Conservation (phyloP, 2,113 vertebrate genomes). For the Catharus bicknelli region DNA sequence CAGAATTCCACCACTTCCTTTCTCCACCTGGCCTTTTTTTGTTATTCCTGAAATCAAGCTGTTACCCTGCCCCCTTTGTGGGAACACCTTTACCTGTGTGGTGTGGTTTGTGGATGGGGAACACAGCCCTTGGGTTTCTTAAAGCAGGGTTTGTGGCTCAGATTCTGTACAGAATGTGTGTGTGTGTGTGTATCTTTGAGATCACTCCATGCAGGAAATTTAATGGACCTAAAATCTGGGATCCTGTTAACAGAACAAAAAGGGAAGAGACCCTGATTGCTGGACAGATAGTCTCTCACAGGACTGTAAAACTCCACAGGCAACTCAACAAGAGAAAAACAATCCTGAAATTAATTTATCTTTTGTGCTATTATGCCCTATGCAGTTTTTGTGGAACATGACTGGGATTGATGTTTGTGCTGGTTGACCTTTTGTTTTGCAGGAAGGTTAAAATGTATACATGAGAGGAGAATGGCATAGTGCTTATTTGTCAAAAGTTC, state of each 20-base stretch:
- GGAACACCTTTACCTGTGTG: not conserved
- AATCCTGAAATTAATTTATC: not conserved
- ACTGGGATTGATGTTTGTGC: not conserved
- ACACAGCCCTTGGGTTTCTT: not conserved
- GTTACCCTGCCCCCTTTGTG: not conserved
- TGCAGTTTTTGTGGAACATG: not conserved
- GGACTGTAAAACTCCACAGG: not conserved
- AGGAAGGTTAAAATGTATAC: not conserved
- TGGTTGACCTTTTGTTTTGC: not conserved
- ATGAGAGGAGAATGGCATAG: not conserved
- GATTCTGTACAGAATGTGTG: not conserved
- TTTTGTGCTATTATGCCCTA: not conserved
- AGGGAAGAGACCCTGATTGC: not conserved
- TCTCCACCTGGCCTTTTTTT: not conserved
- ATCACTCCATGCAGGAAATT: rapidly evolving
- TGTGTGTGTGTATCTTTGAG: not conserved
- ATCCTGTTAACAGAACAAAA: not conserved
- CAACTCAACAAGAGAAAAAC: not conserved
- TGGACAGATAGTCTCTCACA: not conserved
- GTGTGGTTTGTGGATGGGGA: not conserved
- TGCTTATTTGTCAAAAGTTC: not conserved
- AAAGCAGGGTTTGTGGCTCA: not conserved
- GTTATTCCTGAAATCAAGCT: not conserved
- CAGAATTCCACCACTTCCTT: not conserved
- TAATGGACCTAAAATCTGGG: not conserved